Base-by-base conservation (phyloP, 2,113 vertebrate genomes). In the Murina feae region DNA sequence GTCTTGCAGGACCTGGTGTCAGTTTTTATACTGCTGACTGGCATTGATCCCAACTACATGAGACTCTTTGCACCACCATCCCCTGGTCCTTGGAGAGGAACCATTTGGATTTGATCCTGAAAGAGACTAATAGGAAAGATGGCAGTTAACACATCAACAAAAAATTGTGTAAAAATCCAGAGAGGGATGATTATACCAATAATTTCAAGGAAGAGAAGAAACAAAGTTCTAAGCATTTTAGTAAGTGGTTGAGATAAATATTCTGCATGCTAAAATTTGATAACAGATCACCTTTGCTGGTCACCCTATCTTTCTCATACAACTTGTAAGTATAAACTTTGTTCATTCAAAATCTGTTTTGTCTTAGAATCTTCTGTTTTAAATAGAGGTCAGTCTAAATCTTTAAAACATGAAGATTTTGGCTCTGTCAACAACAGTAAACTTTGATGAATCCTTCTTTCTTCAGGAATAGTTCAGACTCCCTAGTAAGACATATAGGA, bases 301-400 rank as follows among this genome's bases (percentile, higher is more conserved):
- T 85, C 86, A 63, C 10, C 25, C 25, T 63, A 7, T 37, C 30
- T 84, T 47, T 92, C n/a, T 66, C 28, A 51, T 10, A 47, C 14
- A 82, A 47, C 30, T 85, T 92, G 4, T 42, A 65, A 66, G 25
- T 44, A 35, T 17, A 80, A 89, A 72, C 51, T 75, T 42, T 30
- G 7, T 21, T 66, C 66, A 90, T 66, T 90, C 14, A 68, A 80
- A 87, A 65, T 65, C 6, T 35, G 13, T 47, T 97, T 95, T 42
- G 9, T 44, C 17, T 87, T 69, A 84, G 39, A 86, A 66, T 87
- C 51, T 37, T 89, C 37, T 44, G 9, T 23, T 49, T 66, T 37
- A 79, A 80, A 47, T 65, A 71, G 9, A 69, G 65, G 23, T 83
- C 49, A 32, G 9, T 49, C 75, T 55, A 89, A 91, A 60, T 32